A percentile compares a stretch with the other conserved stretches of the same genome.
Conservation (phyloP, 2,797 vertebrate species). For the Gallinago stenura region DNA sequence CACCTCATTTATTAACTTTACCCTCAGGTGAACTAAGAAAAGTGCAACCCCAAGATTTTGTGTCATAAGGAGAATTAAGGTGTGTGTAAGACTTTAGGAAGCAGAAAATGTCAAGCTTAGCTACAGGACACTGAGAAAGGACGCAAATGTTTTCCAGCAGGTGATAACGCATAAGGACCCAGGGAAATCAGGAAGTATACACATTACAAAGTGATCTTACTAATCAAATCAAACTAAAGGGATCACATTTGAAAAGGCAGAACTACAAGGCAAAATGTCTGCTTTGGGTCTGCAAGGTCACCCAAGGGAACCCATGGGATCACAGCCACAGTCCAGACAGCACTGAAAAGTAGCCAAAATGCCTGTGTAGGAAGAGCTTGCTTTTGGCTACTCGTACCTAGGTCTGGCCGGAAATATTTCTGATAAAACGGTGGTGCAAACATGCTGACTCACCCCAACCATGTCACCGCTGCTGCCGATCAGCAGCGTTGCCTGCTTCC, state of each 20-base stretch:
- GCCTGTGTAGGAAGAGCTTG: background rate
- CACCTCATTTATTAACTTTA: background rate
- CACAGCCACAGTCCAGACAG: background rate
- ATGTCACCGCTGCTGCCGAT: background rate
- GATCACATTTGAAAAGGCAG: background rate
- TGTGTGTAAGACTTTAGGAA: background rate
- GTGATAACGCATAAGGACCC: background rate
- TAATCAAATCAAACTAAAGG: background rate
- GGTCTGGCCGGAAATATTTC: background rate
- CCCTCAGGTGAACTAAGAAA: background rate
- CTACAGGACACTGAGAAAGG: background rate
- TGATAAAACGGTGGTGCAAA: background rate
- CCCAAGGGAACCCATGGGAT: background rate
- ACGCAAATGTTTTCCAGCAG: background rate
- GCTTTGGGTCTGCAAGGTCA: background rate
- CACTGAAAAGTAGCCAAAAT: background rate
- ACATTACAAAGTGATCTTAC: background rate
- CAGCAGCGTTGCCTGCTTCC: background rate
- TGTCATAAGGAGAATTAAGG: background rate
- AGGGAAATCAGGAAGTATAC: background rate
- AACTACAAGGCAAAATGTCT: background rate
- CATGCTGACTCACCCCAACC: background rate
- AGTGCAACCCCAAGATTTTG: background rate
- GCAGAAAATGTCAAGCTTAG: background rate
- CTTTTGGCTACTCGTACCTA: background rate